Percentiles rank a stretch among this genome's conserved stretches.
These are phyloP conservation scores for Porphyrio hochstetteri DNA, from an alignment of 2,113 vertebrate species.

Conservation along the genomic window DNA sequence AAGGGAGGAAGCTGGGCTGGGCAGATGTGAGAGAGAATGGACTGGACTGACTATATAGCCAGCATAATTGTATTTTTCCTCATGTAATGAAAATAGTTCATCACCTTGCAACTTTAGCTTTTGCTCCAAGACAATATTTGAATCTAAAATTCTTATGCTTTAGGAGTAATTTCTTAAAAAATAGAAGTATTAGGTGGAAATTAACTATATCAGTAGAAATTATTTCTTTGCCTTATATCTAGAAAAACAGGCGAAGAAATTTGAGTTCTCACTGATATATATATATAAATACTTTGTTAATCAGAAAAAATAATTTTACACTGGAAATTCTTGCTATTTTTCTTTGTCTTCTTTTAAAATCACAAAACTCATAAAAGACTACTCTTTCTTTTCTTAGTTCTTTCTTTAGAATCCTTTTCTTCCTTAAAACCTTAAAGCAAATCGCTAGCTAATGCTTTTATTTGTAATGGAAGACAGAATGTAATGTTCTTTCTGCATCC, in stretches of 20 bases:
- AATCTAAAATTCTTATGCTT: background rate
- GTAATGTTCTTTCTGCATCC: background rate
- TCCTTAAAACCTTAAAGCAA: background rate
- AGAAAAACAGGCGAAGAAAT: background rate
- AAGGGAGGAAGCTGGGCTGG: background rate
- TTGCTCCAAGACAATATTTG: background rate
- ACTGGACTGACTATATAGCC: background rate
- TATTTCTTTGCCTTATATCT: background rate
- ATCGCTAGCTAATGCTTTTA: background rate
- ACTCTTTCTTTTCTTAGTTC: background rate
- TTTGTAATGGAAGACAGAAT: background rate
- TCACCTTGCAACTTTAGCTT: background rate
- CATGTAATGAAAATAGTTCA: background rate
- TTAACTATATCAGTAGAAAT: background rate
- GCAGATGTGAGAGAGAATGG: background rate
- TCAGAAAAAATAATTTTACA: background rate
- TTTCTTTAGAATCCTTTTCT: background rate
- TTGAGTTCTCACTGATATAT: background rate
- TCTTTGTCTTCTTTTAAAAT: background rate
- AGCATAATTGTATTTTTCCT: background rate
- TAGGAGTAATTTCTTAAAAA: background rate
- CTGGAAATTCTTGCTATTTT: background rate
- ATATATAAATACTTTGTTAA: background rate
- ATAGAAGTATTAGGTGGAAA: background rate
- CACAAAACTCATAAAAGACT: background rate